Evolutionary conservation across 2,797 vertebrate species (phyloP).

Genomic region (Spinus olivaceus): DNA sequence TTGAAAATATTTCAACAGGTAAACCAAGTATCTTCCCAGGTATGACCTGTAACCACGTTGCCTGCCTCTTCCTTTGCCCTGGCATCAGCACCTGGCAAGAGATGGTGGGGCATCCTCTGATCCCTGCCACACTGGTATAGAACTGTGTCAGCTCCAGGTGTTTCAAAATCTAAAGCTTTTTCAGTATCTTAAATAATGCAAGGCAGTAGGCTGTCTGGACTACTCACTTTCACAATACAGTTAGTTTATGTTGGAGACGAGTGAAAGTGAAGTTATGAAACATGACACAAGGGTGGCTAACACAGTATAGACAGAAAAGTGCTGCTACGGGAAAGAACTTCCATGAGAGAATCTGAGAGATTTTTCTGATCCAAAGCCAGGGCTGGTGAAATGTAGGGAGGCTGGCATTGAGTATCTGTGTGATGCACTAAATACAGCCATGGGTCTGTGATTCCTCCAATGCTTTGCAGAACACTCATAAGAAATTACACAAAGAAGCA

Average conservation of each 20-base stretch:
- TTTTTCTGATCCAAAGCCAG: neutral
- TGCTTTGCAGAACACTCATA: fast-evolving
- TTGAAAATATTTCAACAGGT: neutral
- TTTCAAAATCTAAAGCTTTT: neutral
- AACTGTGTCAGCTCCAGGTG: neutral
- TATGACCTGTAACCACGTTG: fast-evolving
- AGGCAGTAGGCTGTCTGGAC: neutral
- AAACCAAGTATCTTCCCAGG: fast-evolving
- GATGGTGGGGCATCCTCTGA: neutral
- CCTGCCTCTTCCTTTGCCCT: neutral
- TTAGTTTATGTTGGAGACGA: neutral
- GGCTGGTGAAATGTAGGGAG: neutral
- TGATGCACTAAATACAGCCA: neutral
- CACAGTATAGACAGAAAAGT: neutral
- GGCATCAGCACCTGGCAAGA: no score
- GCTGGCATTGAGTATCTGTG: neutral
- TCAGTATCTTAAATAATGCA: neutral
- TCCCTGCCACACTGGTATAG: neutral
- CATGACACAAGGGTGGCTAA: neutral
- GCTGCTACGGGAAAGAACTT: neutral
- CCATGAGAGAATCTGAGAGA: neutral
- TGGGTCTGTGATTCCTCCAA: fast-evolving
- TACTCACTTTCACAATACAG: neutral
- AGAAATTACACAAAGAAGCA: neutral
- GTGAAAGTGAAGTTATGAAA: neutral